These are phyloP conservation scores for Ctenopoma kingsleyae DNA, from an alignment of 2,797 vertebrate genomes.

Conservation along the genomic window DNA sequence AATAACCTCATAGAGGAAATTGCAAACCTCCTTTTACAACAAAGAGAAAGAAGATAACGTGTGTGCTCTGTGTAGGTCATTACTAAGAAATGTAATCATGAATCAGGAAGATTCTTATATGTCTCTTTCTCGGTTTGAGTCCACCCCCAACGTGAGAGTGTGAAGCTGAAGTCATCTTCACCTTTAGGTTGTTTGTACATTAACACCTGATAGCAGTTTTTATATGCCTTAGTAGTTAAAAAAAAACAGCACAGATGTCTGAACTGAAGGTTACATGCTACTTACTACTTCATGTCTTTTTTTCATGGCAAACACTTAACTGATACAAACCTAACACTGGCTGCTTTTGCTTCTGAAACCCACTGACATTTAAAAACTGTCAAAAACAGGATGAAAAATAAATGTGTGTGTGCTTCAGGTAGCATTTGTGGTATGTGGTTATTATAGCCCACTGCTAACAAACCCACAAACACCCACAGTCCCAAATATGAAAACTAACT, in stretches of 20 bases:
- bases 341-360: background rate
- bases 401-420: slow-evolving; percentile 1
- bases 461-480: slow-evolving; percentile 5
- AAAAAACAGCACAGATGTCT: background rate
- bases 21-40: accelerated
- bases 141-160: too few species aligned
- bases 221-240: too few species aligned
- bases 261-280: too few species aligned
- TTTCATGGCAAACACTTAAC: background rate
- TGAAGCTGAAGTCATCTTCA: background rate
- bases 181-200: too few species aligned
- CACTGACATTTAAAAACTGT: slow-evolving; percentile 32
- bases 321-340: background rate
- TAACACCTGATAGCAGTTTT: background rate
- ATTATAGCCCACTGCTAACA: slow-evolving; percentile 10
- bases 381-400: slow-evolving; percentile 41
- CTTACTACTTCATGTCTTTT: background rate
- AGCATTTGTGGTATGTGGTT: slow-evolving; percentile 7
- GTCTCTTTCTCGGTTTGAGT: background rate
- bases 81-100: background rate
- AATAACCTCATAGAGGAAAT: background rate
- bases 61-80: background rate
- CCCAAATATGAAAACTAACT: background rate
- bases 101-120: background rate
- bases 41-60: background rate